Evolutionary conservation across 1,140 invertebrate genomes (phyloP).

Genomic region (Cephus cinctus): DNA sequence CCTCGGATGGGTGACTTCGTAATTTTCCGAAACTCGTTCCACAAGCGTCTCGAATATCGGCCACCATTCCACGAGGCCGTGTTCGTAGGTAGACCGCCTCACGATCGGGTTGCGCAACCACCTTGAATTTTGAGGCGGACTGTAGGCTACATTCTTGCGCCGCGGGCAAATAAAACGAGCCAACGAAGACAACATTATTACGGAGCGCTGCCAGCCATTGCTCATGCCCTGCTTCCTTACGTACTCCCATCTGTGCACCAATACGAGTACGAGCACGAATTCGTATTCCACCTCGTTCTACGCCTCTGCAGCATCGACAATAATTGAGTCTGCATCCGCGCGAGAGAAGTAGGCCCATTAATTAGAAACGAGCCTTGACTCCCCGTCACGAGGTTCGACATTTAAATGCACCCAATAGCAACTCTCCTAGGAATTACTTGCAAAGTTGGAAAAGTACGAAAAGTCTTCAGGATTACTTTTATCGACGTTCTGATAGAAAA

Average conservation of each 20-base stretch:
- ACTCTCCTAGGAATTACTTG: too few relatives aligned
- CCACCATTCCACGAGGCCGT: background rate
- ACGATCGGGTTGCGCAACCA: slow-evolving; percentile 47
- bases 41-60: slow-evolving; percentile 7
- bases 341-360: slow-evolving; percentile 36
- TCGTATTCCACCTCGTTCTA: slow-evolving; percentile 33
- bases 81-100: too few relatives aligned
- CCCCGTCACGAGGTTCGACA: too few relatives aligned
- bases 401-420: too few relatives aligned
- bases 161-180: slow-evolving; percentile 53
- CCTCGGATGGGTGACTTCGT: too few relatives aligned
- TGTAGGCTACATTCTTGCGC: slow-evolving; percentile 57
- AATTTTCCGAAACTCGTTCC: slow-evolving; percentile 14
- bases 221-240: slow-evolving; percentile 53
- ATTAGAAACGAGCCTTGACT: slow-evolving; percentile 38
- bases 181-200: slow-evolving; percentile 57
- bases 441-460: too few relatives aligned
- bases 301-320: slow-evolving; percentile 37
- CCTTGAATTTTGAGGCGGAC: slow-evolving; percentile 52
- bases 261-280: slow-evolving; percentile 28
- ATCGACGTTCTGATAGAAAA: too few relatives aligned
- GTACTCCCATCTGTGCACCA: slow-evolving; percentile 32
- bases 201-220: slow-evolving; percentile 52
- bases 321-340: slow-evolving; percentile 39
- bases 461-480: too few relatives aligned